Evolutionary conservation across 2,888 invertebrate genomes (phyloP), one percentile per base, ranked within the genome.

Genomic region (Stictocephala bisonia): DNA sequence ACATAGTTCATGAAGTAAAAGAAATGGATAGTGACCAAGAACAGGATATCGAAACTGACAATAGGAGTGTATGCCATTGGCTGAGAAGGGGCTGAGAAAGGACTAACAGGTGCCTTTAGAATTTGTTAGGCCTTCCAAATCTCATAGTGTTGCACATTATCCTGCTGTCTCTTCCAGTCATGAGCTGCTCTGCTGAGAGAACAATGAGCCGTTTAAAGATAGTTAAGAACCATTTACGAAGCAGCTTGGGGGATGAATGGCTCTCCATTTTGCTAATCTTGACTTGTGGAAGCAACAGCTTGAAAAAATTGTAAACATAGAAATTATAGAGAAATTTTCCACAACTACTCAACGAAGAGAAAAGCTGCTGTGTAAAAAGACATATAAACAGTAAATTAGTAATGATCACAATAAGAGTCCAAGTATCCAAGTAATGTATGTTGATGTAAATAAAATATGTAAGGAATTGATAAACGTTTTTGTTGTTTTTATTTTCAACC

Each of bases 101-200:
- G n/a, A 24, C 67, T 2, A 48, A 50, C n/a, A 15, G 67, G n/a
- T 50, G 50, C 7, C 7, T 68, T n/a, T 2, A 48, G 13, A 15
- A 68, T 11, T 1, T 68, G 1, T 50, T 29, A 50, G 27, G 29
- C 9, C 29, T 68, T 11, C 67, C 67, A 20, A 13, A 68, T 40
- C 13, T 31, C 1, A 53, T 9, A 3, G 13, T 13, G 2, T 0
- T 56, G 22, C 53, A 70, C n/a, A 53, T 3, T 11, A 20, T 70
- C n/a, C 22, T 56, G 3, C 56, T 70, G 15, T 53, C 70, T 22
- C 22, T 70, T 9, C 26, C 70, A 24, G 56, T 27, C 2, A 56
- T 53, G 11, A 70, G 56, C 27, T 56, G 60, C 15, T 71, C 71
- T 20, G 71, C 58, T 20, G 71, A 60, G 31, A 71, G 58, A 60